Percentiles rank a stretch among this genome's conserved stretches.
Conservation (phyloP, 2,888 invertebrate genomes). For the Brachyptera risi region DNA sequence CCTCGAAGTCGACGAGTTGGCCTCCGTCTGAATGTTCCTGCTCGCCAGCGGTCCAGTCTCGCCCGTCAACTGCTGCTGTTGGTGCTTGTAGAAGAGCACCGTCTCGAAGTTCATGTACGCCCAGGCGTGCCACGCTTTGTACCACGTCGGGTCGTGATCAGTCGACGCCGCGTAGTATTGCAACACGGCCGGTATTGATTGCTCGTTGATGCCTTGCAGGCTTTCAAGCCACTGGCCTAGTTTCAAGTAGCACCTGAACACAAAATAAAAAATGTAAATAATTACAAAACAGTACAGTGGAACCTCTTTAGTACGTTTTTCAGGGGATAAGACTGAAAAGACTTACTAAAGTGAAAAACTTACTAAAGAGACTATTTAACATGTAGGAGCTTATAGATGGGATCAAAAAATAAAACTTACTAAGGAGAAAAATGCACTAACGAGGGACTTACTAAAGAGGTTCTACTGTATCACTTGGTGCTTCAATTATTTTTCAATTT, state of each 20-base stretch:
- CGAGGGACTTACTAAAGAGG: no score
- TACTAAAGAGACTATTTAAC: no score
- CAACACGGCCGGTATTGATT: slow-evolving; percentile 70
- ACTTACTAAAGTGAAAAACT: no score
- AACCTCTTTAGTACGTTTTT: no score
- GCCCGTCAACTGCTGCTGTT: slow-evolving; percentile 39
- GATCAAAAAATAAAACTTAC: no score
- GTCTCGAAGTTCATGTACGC: slow-evolving; percentile 98
- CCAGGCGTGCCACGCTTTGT: slow-evolving; percentile 98
- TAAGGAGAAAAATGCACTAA: no score
- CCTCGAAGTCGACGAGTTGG: slow-evolving; percentile 1
- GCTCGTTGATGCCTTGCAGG: slow-evolving; percentile 72
- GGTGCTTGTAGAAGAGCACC: slow-evolving; percentile 62
- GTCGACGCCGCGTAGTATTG: slow-evolving; percentile 80
- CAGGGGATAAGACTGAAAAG: no score
- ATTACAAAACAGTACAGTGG: no score
- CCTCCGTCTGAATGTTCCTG: background rate
- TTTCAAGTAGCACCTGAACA: slow-evolving; percentile 90
- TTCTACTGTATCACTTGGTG: no score
- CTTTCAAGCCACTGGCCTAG: slow-evolving; percentile 94
- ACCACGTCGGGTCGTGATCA: slow-evolving; percentile 82
- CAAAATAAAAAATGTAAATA: no score
- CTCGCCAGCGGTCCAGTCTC: slow-evolving; percentile 3
- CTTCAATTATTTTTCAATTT: no score
- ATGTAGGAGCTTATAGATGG: no score